phyloP scores from a whole-genome alignment of 2,888 invertebrate species.

The Watsonalla cultraria region DNA sequence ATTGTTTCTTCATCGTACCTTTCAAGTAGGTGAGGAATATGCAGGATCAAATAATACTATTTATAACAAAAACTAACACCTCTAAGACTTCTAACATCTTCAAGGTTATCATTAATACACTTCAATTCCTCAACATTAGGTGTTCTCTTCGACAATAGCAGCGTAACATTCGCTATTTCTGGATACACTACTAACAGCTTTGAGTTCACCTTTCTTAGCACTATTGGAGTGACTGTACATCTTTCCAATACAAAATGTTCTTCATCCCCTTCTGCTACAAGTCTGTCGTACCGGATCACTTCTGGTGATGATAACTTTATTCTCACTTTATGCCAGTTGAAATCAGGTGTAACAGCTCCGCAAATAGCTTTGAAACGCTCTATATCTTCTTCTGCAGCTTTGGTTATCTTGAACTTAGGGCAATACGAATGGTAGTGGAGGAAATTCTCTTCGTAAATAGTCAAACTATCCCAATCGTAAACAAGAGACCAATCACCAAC shows the following conservation, averaged over 20 bases:
- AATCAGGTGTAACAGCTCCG: neutral
- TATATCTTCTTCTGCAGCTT: neutral
- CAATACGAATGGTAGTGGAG: neutral
- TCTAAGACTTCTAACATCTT: neutral
- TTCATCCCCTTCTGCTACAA: neutral
- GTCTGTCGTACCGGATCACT: neutral
- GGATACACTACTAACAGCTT: neutral
- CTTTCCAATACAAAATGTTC: neutral
- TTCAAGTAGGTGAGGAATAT: too few relatives aligned
- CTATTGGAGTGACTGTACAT: neutral
- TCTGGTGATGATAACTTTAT: neutral
- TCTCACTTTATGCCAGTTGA: neutral
- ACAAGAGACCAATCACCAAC: neutral
- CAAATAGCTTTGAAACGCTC: neutral
- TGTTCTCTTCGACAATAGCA: neutral
- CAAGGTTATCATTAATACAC: neutral
- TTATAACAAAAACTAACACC: neutral
- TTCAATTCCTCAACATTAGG: neutral
- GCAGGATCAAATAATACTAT: neutral
- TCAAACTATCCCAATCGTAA: neutral
- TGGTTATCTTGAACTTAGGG: neutral
- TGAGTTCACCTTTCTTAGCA: neutral
- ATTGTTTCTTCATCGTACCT: too few relatives aligned
- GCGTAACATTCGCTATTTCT: neutral
- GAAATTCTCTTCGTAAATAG: neutral